Evolutionary conservation across 2,888 invertebrate species (phyloP).

Genomic region (Rutpela maculata): DNA sequence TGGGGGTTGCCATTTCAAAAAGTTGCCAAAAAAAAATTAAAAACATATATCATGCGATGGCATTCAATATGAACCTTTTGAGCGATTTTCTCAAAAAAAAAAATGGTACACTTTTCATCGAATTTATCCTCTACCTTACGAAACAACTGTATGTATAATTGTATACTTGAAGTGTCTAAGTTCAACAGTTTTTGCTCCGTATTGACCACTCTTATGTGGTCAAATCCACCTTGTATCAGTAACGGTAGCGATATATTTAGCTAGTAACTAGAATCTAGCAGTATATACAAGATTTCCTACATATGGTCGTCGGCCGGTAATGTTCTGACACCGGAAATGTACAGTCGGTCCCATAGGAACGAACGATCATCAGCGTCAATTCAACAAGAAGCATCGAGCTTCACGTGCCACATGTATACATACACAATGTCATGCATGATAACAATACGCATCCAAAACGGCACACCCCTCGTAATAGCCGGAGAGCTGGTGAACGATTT

Average conservation of each 20-base stretch:
- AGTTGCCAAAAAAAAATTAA: too few species aligned
- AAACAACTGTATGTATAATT: too few species aligned
- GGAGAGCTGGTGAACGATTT: too few species aligned
- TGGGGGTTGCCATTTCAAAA: too few species aligned
- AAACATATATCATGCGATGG: too few species aligned
- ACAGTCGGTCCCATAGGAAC: conserved; percentile 45
- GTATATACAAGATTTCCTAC: conserved; percentile 18
- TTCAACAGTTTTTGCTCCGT: neutral
- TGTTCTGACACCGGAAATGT: conserved; percentile 47
- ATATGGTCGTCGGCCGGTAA: conserved; percentile 43
- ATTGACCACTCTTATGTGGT: neutral
- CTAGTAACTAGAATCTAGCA: neutral
- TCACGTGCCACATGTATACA: neutral
- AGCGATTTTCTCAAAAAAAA: too few species aligned
- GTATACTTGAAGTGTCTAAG: too few species aligned
- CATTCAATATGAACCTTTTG: too few species aligned
- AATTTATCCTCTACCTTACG: too few species aligned
- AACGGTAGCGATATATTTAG: neutral
- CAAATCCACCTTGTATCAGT: neutral
- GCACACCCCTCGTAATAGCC: conserved; percentile 51
- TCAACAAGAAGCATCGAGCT: neutral
- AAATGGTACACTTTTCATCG: too few species aligned
- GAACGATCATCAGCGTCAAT: conserved; percentile 15
- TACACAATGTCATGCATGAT: neutral
- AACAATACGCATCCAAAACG: conserved; percentile 34